Evolutionary conservation across 2,797 vertebrate species (phyloP).

Genomic region (Linurgus olivaceus): DNA sequence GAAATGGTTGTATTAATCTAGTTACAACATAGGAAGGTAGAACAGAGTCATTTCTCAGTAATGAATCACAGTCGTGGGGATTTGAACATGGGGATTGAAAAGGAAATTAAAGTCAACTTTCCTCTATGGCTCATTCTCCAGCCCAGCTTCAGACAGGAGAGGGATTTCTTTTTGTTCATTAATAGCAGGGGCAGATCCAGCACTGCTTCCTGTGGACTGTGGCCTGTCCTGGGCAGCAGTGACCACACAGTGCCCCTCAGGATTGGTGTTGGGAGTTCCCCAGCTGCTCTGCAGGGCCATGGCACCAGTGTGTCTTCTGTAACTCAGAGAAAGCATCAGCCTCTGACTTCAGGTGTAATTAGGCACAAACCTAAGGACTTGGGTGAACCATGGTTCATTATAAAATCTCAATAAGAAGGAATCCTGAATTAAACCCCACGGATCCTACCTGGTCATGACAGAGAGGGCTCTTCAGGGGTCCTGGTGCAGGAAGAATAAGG

Average conservation of each 20-base stretch:
- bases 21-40: not conserved
- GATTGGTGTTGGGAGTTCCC: not conserved
- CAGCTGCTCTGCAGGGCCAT: not conserved
- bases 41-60: not conserved
- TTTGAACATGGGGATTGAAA: not conserved
- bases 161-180: not conserved
- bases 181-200: not conserved
- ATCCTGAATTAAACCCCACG: not conserved
- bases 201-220: rapidly evolving
- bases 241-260: rapidly evolving
- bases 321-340: not conserved
- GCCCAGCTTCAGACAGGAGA: not conserved
- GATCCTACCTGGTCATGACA: not conserved
- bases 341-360: not conserved
- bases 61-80: slow-evolving; percentile 30
- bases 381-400: not conserved
- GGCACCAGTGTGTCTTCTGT: not conserved
- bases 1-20: not conserved
- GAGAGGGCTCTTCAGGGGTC: not conserved
- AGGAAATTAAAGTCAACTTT: slow-evolving; percentile 16
- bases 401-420: not conserved
- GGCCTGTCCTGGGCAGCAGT: not conserved
- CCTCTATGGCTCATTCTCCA: not conserved
- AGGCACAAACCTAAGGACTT: not conserved
- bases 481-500: not conserved